phyloP scores from a whole-genome alignment of 2,888 invertebrate species.

The Siphlonurus alternatus region DNA sequence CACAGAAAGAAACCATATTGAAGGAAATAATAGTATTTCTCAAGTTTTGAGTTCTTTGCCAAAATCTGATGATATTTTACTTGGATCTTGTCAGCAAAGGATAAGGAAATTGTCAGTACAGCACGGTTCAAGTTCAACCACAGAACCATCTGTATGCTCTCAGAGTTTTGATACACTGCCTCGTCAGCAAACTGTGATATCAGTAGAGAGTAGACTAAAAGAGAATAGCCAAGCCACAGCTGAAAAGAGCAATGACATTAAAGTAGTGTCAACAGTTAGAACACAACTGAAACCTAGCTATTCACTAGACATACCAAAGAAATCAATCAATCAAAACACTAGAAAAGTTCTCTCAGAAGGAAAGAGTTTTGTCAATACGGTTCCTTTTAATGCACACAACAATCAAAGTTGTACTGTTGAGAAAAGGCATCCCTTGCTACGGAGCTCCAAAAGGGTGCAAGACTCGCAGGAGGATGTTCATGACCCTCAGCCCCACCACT shows the following conservation, averaged over 20 bases:
- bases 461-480: background rate
- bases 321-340: background rate
- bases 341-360: background rate
- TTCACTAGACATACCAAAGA: background rate
- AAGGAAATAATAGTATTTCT: no score
- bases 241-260: background rate
- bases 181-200: background rate
- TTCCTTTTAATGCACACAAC: no score
- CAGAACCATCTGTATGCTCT: background rate
- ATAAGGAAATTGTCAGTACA: background rate
- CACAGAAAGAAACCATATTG: background rate
- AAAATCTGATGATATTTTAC: background rate
- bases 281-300: background rate
- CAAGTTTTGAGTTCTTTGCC: background rate
- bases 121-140: no score
- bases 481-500: background rate
- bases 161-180: background rate
- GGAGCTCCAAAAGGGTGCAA: background rate
- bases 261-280: background rate
- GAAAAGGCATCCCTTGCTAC: background rate
- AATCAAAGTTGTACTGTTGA: no score
- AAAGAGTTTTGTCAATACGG: background rate
- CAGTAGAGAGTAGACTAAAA: background rate
- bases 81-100: background rate
- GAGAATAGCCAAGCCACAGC: background rate